Evolutionary conservation across 2,888 invertebrate species (phyloP).

Genomic region (Quadroppia sp.): DNA sequence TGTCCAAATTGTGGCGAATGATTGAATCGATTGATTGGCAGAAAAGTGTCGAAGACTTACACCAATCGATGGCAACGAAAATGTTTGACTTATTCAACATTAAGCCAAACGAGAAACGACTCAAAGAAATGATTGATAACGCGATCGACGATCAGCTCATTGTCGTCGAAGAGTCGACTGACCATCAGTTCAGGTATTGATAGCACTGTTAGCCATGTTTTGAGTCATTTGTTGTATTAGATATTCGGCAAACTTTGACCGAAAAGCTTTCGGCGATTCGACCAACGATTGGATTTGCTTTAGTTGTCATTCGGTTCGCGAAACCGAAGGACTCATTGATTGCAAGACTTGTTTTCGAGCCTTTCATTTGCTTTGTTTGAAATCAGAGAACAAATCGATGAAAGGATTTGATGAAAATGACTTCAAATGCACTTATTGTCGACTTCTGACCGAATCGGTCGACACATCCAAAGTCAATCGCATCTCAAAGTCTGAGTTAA

Average conservation of each 20-base stretch:
- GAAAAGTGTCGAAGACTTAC: neutral
- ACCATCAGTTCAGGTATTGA: neutral
- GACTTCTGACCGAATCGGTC: neutral
- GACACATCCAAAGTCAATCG: neutral
- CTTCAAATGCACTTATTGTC: conserved; percentile 8
- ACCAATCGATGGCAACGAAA: neutral
- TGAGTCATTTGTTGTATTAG: neutral
- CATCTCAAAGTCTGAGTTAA: neutral
- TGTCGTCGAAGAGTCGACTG: neutral
- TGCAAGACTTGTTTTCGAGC: conserved; percentile 10
- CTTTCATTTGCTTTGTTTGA: neutral
- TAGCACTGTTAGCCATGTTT: too few species aligned
- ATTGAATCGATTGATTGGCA: neutral
- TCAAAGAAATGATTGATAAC: neutral
- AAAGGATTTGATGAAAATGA: neutral
- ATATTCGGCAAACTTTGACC: conserved; percentile 10
- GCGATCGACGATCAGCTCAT: neutral
- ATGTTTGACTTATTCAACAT: conserved; percentile 3
- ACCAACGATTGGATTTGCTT: conserved; percentile 25
- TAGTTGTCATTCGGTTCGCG: conserved; percentile 17
- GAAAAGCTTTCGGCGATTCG: neutral
- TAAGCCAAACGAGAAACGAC: neutral
- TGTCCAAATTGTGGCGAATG: neutral
- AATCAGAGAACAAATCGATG: neutral
- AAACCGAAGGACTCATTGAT: conserved; percentile 32